phyloP scores from a whole-genome alignment of 2,888 invertebrate genomes.

The Sarcophaga subvicina region DNA sequence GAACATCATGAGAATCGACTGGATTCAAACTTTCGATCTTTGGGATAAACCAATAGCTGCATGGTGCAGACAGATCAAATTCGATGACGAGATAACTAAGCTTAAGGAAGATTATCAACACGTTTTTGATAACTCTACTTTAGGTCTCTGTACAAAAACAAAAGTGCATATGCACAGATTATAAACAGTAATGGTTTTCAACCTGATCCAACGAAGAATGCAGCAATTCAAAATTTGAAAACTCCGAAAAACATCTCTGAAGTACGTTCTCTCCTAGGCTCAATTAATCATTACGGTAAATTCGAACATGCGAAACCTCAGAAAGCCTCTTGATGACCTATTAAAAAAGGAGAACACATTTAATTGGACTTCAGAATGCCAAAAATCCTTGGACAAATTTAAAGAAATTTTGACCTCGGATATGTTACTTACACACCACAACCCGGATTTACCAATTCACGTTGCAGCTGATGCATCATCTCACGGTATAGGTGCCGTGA shows the following conservation, averaged over 20 bases:
- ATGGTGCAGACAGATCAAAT: too few relatives aligned
- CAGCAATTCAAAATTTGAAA: constrained; percentile 8
- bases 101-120: too few relatives aligned
- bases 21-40: constrained; percentile 16
- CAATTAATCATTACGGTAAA: constrained; percentile 47
- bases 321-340: constrained; percentile 29
- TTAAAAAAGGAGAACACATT: constrained; percentile 10
- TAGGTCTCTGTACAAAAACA: too few relatives aligned
- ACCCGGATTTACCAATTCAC: constrained; percentile 36
- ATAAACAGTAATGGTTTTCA: constrained; percentile 15
- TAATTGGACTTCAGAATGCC: constrained; percentile 48
- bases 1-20: neutral
- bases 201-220: constrained; percentile 16
- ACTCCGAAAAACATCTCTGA: constrained; percentile 24
- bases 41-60: constrained; percentile 18
- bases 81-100: too few relatives aligned
- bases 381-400: constrained; percentile 54
- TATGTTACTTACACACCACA: constrained; percentile 32
- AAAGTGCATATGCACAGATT: neutral
- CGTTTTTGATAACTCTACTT: too few relatives aligned
- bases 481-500: constrained; percentile 52
- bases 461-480: constrained; percentile 61
- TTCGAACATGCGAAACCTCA: constrained; percentile 39
- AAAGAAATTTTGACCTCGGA: constrained; percentile 52
- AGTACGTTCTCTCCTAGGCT: constrained; percentile 15